Percentiles rank a stretch among this genome's conserved stretches.
These are phyloP conservation scores for Malthinus seriepunctatus DNA, from an alignment of 2,888 invertebrate species.

Conservation along the genomic window DNA sequence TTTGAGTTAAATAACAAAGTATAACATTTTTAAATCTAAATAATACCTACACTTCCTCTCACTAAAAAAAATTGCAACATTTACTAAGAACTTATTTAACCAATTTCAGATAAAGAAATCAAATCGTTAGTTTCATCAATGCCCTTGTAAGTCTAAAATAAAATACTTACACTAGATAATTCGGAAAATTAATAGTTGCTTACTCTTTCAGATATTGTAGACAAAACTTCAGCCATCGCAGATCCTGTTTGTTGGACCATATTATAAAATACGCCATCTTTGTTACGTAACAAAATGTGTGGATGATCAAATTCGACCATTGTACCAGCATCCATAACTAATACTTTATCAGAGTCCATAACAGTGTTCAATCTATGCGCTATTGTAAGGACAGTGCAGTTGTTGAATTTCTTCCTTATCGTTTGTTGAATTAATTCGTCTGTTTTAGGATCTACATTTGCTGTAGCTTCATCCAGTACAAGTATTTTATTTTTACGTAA, in stretches of 20 bases:
- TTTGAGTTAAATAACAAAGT: not conserved
- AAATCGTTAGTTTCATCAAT: not conserved
- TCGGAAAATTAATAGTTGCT: not conserved
- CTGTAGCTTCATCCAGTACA: conserved; percentile 71
- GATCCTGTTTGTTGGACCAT: conserved; percentile 66
- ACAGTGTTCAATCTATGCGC: conserved; percentile 76
- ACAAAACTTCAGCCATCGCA: conserved; percentile 57
- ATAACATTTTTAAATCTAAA: conserved; percentile 1
- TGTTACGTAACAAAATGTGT: conserved; percentile 58
- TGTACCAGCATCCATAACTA: conserved; percentile 65
- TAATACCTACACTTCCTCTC: not conserved
- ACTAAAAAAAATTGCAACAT: not conserved
- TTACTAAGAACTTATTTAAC: not conserved
- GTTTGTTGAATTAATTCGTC: conserved; percentile 76
- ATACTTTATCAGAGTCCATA: conserved; percentile 40
- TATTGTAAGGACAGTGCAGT: conserved; percentile 80
- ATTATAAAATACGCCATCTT: conserved; percentile 59
- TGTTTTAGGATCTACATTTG: conserved; percentile 78
- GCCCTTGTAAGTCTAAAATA: not conserved
- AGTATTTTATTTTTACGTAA: conserved; percentile 48
- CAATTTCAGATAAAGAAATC: not conserved
- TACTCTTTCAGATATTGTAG: conserved; percentile 56
- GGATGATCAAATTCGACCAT: conserved; percentile 70
- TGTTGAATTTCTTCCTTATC: conserved; percentile 71
- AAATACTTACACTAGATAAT: conserved; percentile 37